Conservation (phyloP, 2,113 vertebrate species). For the Corythornis cristatus region DNA sequence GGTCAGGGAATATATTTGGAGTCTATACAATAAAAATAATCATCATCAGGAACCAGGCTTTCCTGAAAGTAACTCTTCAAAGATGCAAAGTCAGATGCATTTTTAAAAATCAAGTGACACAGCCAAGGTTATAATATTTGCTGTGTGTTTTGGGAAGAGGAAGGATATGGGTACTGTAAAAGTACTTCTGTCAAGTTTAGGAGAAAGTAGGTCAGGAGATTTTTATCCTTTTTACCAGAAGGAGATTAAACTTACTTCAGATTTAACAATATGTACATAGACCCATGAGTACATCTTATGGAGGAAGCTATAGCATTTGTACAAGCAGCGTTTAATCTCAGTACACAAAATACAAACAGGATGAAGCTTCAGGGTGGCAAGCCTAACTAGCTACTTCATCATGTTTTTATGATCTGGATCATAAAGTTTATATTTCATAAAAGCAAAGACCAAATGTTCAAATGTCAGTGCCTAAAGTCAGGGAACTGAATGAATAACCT, state of each 20-base stretch:
- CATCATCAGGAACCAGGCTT: background rate
- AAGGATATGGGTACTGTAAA: background rate
- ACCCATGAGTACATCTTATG: background rate
- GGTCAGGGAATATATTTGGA: background rate
- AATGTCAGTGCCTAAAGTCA: background rate
- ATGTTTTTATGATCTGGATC: background rate
- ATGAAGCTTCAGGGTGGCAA: background rate
- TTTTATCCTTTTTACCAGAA: slow-evolving; percentile 3
- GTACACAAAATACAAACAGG: background rate
- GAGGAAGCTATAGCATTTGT: background rate
- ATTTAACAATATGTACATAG: background rate
- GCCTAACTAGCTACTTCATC: background rate
- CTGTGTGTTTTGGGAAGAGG: background rate
- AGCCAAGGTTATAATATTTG: background rate
- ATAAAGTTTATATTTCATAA: rapidly evolving
- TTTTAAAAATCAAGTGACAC: background rate
- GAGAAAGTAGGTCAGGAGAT: background rate
- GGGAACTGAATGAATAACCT: background rate
- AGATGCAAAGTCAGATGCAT: background rate
- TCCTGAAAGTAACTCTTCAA: background rate
- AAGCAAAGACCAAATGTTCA: background rate
- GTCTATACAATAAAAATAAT: background rate
- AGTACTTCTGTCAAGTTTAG: background rate
- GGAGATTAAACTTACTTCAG: slow-evolving; percentile 1
- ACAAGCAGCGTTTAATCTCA: background rate